These are phyloP conservation scores for Aplysia californica DNA, from an alignment of 1,140 invertebrate species.

Conservation along the genomic window DNA sequence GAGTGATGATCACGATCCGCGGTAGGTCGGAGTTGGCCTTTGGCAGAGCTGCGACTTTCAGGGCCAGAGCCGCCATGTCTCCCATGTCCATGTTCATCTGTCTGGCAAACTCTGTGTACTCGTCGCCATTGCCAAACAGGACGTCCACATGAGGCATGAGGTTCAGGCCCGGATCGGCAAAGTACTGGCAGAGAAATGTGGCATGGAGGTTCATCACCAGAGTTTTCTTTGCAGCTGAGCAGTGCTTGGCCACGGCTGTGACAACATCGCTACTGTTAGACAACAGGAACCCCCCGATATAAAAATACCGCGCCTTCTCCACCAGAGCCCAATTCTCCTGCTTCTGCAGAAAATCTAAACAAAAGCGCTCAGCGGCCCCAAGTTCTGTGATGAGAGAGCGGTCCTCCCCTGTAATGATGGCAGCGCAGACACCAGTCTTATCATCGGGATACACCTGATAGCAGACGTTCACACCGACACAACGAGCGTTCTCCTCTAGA, in stretches of 20 bases:
- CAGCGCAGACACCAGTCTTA: constrained; percentile 81
- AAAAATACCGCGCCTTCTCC: constrained; percentile 85
- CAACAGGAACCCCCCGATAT: constrained; percentile 95
- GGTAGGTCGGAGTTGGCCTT: constrained; percentile 78
- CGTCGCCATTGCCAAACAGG: constrained; percentile 95
- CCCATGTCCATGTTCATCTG: constrained; percentile 78
- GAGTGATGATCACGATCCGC: constrained; percentile 89
- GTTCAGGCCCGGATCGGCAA: constrained; percentile 82
- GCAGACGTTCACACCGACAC: constrained; percentile 86
- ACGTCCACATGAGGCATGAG: constrained; percentile 95
- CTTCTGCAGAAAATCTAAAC: constrained; percentile 82
- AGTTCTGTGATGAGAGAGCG: constrained; percentile 94
- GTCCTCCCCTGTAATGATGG: constrained; percentile 76
- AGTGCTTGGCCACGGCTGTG: constrained; percentile 81
- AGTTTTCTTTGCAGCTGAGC: constrained; percentile 78
- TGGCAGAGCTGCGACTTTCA: constrained; percentile 79
- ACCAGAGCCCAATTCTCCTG: constrained; percentile 81
- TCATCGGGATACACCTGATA: constrained; percentile 76
- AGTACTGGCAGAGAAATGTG: constrained; percentile 93
- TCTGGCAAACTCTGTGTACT: constrained; percentile 86
- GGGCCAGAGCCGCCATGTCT: constrained; percentile 87
- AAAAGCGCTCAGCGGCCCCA: constrained; percentile 93
- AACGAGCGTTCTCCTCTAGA: constrained; percentile 82
- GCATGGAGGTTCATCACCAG: constrained; percentile 97
- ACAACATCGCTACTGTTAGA: constrained; percentile 92